Conservation (phyloP, 2,797 vertebrate species). For the Trachops cirrhosus region DNA sequence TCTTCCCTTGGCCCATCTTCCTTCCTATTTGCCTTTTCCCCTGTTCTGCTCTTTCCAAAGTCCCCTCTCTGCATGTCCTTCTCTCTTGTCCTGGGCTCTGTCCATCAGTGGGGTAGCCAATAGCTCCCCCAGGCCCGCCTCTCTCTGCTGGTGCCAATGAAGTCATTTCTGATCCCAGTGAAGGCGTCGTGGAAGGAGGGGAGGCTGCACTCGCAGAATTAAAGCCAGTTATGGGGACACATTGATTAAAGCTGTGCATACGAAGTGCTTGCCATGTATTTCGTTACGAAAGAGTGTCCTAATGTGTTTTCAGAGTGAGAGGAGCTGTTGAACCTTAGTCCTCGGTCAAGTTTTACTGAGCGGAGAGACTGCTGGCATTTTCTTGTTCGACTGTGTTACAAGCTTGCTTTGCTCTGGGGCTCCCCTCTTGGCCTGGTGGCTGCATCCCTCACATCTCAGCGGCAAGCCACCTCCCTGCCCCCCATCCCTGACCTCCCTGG, state of each 20-base stretch:
- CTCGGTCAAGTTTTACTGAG: background rate
- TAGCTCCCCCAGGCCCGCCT: background rate
- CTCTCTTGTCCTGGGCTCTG: background rate
- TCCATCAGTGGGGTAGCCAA: background rate
- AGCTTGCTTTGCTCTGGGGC: background rate
- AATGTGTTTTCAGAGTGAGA: background rate
- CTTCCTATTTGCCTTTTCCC: background rate
- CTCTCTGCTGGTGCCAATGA: background rate
- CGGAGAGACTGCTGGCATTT: background rate
- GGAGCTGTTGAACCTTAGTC: background rate
- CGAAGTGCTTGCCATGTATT: background rate
- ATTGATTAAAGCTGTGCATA: background rate
- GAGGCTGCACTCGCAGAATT: background rate
- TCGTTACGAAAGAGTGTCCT: background rate
- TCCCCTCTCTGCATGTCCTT: background rate
- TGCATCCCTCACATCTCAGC: background rate
- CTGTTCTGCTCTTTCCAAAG: background rate
- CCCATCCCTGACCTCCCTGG: background rate
- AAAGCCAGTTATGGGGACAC: background rate
- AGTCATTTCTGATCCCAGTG: background rate
- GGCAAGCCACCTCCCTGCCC: background rate
- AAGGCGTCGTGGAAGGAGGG: background rate
- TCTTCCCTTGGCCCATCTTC: background rate
- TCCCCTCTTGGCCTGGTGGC: background rate
- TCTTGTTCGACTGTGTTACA: background rate